These are phyloP conservation scores for Temnopleurus reevesii DNA, from an alignment of 53 echinoderm and acorn worm genomes.

Conservation along the genomic window DNA sequence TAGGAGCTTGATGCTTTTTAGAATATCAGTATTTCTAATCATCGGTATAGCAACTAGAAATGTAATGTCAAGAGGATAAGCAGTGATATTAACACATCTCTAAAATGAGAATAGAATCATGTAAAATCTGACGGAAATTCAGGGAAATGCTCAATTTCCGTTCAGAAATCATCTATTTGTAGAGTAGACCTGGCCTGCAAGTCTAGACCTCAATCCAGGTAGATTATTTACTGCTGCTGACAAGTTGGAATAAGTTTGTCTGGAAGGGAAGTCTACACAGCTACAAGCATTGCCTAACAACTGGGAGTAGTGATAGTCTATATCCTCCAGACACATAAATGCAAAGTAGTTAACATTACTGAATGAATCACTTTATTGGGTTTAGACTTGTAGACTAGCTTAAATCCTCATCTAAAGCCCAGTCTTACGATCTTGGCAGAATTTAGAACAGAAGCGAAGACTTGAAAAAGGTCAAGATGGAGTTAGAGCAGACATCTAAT, in stretches of 20 bases:
- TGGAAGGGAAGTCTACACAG: not conserved
- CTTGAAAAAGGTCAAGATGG: not conserved
- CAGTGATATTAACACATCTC: not conserved
- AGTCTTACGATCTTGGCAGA: not conserved
- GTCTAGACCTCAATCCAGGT: not conserved
- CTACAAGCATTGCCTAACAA: not conserved
- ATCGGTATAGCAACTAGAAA: not conserved
- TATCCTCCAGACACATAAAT: no score
- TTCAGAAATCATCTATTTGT: conserved; percentile 21
- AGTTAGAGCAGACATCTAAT: not conserved
- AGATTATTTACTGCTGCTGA: not conserved
- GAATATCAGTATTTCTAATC: not conserved
- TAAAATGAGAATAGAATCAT: not conserved
- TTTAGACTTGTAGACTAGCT: no score
- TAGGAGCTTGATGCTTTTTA: not conserved
- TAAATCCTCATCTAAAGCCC: no score
- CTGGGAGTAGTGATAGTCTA: not conserved
- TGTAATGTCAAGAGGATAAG: not conserved
- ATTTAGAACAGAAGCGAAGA: not conserved
- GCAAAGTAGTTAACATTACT: no score
- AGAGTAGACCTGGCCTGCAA: not conserved
- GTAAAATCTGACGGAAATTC: conserved; percentile 18
- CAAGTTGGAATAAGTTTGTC: not conserved
- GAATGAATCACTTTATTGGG: not conserved
- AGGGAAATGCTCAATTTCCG: conserved; percentile 44